Percentiles rank a stretch among this genome's conserved stretches.
phyloP scores from a whole-genome alignment of 1,140 invertebrate genomes.

The Drosophila pachea region DNA sequence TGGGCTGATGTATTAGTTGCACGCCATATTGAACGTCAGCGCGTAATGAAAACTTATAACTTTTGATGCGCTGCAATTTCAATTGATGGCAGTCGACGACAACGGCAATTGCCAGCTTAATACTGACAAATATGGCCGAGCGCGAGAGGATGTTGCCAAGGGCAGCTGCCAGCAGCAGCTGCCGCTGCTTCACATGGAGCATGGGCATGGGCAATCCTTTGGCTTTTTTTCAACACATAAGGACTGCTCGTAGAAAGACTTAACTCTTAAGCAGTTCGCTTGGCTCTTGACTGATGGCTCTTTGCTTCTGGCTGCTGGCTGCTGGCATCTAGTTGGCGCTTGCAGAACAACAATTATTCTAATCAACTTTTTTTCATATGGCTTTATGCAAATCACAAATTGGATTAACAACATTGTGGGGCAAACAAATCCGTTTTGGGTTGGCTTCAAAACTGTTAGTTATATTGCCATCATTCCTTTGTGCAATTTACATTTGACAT shows the following conservation, averaged over 20 bases:
- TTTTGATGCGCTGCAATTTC: conserved; percentile 74
- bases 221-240: too few relatives aligned
- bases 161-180: conserved; percentile 1
- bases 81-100: conserved; percentile 68
- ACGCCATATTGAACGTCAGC: conserved; percentile 54
- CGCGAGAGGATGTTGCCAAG: conserved; percentile 16
- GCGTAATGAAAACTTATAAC: conserved; percentile 69
- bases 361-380: conserved; percentile 3
- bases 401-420: conserved; percentile 46
- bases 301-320: neutral
- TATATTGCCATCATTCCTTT: conserved; percentile 48
- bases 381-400: conserved; percentile 64
- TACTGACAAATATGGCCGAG: conserved; percentile 36
- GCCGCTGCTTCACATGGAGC: neutral
- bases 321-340: conserved; percentile 4
- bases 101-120: conserved; percentile 62
- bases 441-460: conserved; percentile 43
- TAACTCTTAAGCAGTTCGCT: conserved; percentile 21
- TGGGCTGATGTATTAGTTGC: conserved; percentile 53
- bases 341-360: conserved; percentile 26
- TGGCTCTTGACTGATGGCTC: conserved; percentile 1
- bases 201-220: too few relatives aligned
- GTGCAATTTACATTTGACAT: conserved; percentile 67
- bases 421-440: conserved; percentile 8
- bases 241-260: neutral